Base-by-base conservation (phyloP, 2,888 invertebrate genomes). In the Epiperipatus broadwayi region DNA sequence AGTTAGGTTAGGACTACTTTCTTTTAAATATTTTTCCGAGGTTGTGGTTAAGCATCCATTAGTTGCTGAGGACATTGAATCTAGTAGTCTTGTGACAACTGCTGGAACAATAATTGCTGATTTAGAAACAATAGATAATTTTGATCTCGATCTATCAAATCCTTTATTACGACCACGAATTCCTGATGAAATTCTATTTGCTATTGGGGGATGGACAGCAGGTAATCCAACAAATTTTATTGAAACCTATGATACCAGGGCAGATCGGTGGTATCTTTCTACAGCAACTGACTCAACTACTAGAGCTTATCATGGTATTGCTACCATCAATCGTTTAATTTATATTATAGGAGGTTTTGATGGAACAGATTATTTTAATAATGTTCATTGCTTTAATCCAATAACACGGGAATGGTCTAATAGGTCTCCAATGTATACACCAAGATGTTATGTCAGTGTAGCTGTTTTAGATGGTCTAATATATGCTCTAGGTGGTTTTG, bases 221-320 rank as follows among this genome's bases (percentile, higher is more conserved):
- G 78, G 78, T n/a, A 74, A 75, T 45, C 78, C 79, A 0, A 79
- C 79, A 1, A 76, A 72, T 59, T 53, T 60, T 44, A 57, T 66
- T 36, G 65, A 66, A 48, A 57, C 61, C 0, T 65, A 61, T 47
- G 65, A 66, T 49, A 47, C 50, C 14, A 47, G 56, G 22, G 53
- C 78, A 1, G 73, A 78, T 52, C 65, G 72, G 37, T 81, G 83
- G 81, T 71, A 76, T 51, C 63, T 73, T 20, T 72, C 72, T 1
- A 67, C 68, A 22, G 70, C 73, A 50, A 72, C 71, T 53, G 75
- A 76, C 50, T 58, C 66, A 1, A 68, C 70, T 0, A 74, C 75
- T 2, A 66, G 79, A 30, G 78, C 79, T 1, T 80, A 80, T 54
- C 80, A 81, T 53, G 78, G 76, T 0, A 61, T 77, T n/a, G 55